Base-by-base conservation (phyloP, 2,797 vertebrate species). In the Chromobotia macracanthus region DNA sequence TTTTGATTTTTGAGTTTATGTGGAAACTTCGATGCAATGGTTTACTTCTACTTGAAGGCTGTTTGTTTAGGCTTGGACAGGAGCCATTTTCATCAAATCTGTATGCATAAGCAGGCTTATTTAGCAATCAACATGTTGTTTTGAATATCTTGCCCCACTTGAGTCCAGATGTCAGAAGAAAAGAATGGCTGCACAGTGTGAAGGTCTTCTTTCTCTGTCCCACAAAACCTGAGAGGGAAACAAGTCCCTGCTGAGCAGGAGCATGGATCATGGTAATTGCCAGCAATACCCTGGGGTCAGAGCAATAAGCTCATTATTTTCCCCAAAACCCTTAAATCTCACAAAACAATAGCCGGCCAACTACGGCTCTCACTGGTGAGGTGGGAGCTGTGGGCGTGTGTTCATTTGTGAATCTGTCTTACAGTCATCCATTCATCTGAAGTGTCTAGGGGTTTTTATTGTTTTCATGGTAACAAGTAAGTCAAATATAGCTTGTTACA, bases 251-350 rank as follows among this genome's bases (percentile, higher is more conserved):
- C 86, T 74, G 80, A 84, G 67, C 51, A 60, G 8, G 38, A 76
- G 87, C 86, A 89, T 89, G 90, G 89, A 90, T 92, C 79, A 86
- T 90, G 83, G 90, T 94, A 92, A 94, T 94, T 92, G 90, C 91
- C 89, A 88, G 85, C 79, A 80, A 87, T 90, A 87, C 88, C 87
- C 89, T 88, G 71, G 75, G 85, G 87, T 85, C 83, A 82, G 85
- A 89, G 86, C 87, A 84, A 90, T 93, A 91, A 92, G 91, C 92
- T 93, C 91, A 93, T 93, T 94, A 93, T 92, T 92, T 92, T 91
- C 88, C 89, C 86, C 84, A 77, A 85, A 84, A 80, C 75, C 80
- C 75, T 81, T 74, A 72, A 65, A 64, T 81, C 80, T 81, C 71
- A 16, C 70, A 83, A 76, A 84, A 84, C 80, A 81, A 75, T 74